phyloP scores from a whole-genome alignment of 2,113 vertebrate species.

The Lycaon pictus region DNA sequence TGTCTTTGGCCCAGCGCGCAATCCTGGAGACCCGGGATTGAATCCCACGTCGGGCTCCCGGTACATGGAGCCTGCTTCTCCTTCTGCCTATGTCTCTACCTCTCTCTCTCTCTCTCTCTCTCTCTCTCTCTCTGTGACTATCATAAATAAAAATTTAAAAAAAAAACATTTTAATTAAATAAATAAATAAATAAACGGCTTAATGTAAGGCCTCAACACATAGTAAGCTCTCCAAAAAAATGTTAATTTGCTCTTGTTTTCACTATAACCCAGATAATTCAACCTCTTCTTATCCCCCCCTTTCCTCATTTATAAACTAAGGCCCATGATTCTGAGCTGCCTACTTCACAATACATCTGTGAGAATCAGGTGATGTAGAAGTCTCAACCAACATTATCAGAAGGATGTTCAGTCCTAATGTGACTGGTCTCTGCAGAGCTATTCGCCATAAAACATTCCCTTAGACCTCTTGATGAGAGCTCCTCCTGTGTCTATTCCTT shows the following conservation, averaged over 20 bases:
- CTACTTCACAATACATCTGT: background rate
- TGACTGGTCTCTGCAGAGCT: slow-evolving; percentile 23
- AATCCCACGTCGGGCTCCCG: too few relatives aligned
- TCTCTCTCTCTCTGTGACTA: too few relatives aligned
- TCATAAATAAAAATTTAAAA: too few relatives aligned
- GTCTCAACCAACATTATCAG: background rate
- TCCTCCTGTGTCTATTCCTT: background rate
- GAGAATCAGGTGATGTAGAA: background rate
- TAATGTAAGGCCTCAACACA: background rate
- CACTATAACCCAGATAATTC: background rate
- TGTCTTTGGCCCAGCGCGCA: too few relatives aligned
- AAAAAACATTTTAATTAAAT: too few relatives aligned
- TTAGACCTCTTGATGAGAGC: background rate
- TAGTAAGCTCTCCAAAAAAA: background rate
- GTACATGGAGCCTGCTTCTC: too few relatives aligned
- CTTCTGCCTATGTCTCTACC: too few relatives aligned
- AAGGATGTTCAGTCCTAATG: background rate
- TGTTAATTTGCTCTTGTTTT: background rate
- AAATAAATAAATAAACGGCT: background rate
- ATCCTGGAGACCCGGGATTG: too few relatives aligned
- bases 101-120: too few relatives aligned
- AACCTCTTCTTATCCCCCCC: background rate
- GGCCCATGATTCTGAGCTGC: background rate
- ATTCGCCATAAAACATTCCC: background rate
- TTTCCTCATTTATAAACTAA: background rate